A percentile compares a stretch with the other conserved stretches of the same genome.
phyloP scores from a whole-genome alignment of 2,113 vertebrate species.

The Cyprinodon tularosa region DNA sequence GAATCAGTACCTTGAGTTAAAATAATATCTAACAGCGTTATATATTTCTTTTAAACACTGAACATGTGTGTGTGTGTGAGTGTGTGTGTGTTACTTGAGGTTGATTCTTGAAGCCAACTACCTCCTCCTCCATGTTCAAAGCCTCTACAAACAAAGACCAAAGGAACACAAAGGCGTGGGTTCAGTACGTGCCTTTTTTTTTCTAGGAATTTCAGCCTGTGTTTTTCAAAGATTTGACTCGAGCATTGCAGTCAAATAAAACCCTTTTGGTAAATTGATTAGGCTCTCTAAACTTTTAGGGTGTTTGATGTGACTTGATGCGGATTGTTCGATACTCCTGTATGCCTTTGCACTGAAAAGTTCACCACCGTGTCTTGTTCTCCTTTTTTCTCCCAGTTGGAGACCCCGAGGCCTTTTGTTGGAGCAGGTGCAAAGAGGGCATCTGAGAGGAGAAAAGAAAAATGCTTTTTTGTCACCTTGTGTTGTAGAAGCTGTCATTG shows the following conservation, averaged over 20 bases:
- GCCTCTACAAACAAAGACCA: slow-evolving; percentile 76
- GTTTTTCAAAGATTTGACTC: slow-evolving; percentile 78
- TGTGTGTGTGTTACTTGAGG: slow-evolving; percentile 65
- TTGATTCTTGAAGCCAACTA: slow-evolving; percentile 71
- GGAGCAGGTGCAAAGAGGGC: slow-evolving; percentile 55
- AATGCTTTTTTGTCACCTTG: slow-evolving; percentile 45
- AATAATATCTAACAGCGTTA: slow-evolving; percentile 82
- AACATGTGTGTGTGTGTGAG: slow-evolving; percentile 44
- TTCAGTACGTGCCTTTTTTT: slow-evolving; percentile 60
- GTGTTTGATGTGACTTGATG: slow-evolving; percentile 63
- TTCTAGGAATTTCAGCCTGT: slow-evolving; percentile 67
- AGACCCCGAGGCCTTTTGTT: slow-evolving; percentile 62
- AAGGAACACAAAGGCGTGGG: slow-evolving; percentile 73
- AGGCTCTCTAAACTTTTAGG: slow-evolving; percentile 72
- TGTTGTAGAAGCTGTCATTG: slow-evolving; percentile 18
- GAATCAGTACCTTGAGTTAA: slow-evolving; percentile 73
- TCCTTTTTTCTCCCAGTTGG: slow-evolving; percentile 41
- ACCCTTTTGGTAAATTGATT: slow-evolving; percentile 78
- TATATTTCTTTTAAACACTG: slow-evolving; percentile 73
- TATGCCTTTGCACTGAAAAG: slow-evolving; percentile 42
- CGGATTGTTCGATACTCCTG: slow-evolving; percentile 65
- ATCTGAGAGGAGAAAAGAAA: slow-evolving; percentile 32
- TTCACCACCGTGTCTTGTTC: slow-evolving; percentile 56
- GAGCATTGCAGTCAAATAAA: slow-evolving; percentile 73
- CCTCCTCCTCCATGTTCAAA: slow-evolving; percentile 72